Evolutionary conservation across 2,113 vertebrate genomes (phyloP).

Genomic region (Zingel zingel): DNA sequence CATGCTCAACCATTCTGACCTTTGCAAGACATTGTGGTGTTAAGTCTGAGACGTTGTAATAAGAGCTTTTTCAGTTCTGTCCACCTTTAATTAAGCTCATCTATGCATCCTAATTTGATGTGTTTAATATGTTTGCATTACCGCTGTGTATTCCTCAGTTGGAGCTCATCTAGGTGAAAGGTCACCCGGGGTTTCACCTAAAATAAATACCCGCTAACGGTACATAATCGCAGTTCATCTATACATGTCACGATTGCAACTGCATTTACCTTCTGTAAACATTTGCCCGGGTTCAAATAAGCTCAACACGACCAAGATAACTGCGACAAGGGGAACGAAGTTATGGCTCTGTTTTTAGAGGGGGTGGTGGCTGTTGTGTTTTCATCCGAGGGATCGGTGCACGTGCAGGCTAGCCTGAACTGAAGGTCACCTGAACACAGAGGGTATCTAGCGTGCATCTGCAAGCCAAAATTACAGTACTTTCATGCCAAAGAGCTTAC

Average conservation of each 20-base stretch:
- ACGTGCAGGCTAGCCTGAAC: constrained; percentile 63
- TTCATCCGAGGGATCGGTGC: constrained; percentile 61
- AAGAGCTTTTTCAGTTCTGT: accelerated
- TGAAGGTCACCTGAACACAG: constrained; percentile 74
- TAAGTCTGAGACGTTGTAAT: background rate
- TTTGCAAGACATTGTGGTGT: constrained; percentile 77
- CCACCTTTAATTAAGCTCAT: background rate
- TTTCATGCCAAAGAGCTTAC: constrained; percentile 79
- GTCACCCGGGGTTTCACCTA: constrained; percentile 57
- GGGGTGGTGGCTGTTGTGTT: constrained; percentile 62
- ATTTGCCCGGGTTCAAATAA: accelerated
- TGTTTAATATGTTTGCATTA: accelerated
- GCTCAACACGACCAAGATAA: background rate
- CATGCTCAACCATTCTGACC: constrained; percentile 87
- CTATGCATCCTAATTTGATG: background rate
- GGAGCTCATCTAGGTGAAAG: constrained; percentile 82
- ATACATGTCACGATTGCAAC: accelerated
- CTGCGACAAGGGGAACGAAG: accelerated
- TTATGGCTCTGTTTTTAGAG: background rate
- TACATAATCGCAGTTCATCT: background rate
- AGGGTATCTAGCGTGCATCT: background rate
- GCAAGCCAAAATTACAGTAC: background rate
- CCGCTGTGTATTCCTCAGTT: background rate
- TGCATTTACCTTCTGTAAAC: background rate
- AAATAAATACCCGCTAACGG: background rate